Evolutionary conservation across 2,113 vertebrate species (phyloP), one percentile per base, ranked within the genome.

Genomic region (Chiloscyllium plagiosum): DNA sequence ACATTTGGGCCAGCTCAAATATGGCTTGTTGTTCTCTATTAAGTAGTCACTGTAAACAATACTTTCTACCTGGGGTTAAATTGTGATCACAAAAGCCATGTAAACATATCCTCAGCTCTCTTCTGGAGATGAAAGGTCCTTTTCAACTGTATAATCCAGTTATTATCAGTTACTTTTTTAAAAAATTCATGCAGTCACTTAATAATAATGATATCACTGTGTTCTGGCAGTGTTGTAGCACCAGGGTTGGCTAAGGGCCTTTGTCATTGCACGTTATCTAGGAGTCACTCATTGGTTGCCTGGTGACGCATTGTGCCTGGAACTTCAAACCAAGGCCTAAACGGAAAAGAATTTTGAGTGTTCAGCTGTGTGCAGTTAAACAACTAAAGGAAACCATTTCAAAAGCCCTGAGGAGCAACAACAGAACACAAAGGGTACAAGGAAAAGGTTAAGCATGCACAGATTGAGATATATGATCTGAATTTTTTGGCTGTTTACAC

Each of bases 271-370:
- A 89, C 10, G 50, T 89, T 89, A 89, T 89, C 86, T 52, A 50
- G 86, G 86, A 56, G 50, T 89, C 86, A 89, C 86, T 56, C 26
- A 24, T 24, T 89, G 86, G 50, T 89, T 89, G 86, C 86, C 50
- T 89, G 86, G 86, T 50, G 26, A 89, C 22, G 3, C 50, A 89
- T 56, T 89, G 47, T 52, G 86, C 86, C 47, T 89, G 86, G 50
- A 56, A 89, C 47, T 29, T 89, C 86, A 89, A 24, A 89, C 86
- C 86, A 29, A 56, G 86, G 50, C 86, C 86, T 56, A 56, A 89
- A 89, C 24, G 86, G 83, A 26, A 22, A 89, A 56, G 47, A 89
- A 89, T 89, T 89, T 50, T 89, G 86, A 89, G 86, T 52, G 47
- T 89, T 89, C 86, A 89, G 86, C 86, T 89, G 26, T 50, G 50